A percentile compares a stretch with the other conserved stretches of the same genome.
phyloP scores from a whole-genome alignment of 2,113 vertebrate species.

The Bubo scandiacus region DNA sequence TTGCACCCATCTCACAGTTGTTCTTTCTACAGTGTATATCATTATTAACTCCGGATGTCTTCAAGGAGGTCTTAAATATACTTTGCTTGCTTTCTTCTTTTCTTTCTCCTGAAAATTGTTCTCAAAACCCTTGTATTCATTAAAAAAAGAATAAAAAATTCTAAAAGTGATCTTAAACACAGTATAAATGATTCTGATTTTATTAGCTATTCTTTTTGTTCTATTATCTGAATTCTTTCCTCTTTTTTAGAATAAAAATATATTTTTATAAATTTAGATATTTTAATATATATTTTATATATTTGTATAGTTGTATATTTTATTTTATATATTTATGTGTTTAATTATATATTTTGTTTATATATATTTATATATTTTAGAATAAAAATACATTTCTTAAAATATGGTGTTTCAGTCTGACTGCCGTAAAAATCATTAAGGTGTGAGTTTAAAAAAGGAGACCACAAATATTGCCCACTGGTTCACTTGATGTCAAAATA shows the following conservation, averaged over 20 bases:
- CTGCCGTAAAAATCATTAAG: constrained; percentile 59
- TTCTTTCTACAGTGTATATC: constrained; percentile 49
- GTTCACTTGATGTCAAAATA: constrained; percentile 48
- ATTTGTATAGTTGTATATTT: too few species aligned
- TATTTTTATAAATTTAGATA: background rate
- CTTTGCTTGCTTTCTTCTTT: background rate
- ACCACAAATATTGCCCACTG: constrained; percentile 2
- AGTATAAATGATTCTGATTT: constrained; percentile 38
- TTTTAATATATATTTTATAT: too few species aligned
- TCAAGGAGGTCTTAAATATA: constrained; percentile 63
- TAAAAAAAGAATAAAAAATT: background rate
- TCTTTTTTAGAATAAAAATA: background rate
- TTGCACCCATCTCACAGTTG: constrained; percentile 47
- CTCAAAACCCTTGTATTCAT: constrained; percentile 31
- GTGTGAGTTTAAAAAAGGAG: constrained; percentile 31
- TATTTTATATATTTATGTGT: too few species aligned
- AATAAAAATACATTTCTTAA: background rate
- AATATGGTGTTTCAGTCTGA: constrained; percentile 1
- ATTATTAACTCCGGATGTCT: constrained; percentile 66
- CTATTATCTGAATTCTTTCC: background rate
- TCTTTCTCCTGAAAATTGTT: constrained; percentile 8
- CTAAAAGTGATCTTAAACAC: constrained; percentile 63
- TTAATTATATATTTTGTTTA: too few species aligned
- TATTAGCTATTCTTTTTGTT: constrained; percentile 56
- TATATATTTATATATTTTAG: too few species aligned